Evolutionary conservation across 2,797 vertebrate species (phyloP).

Genomic region (Gorsachius magnificus): DNA sequence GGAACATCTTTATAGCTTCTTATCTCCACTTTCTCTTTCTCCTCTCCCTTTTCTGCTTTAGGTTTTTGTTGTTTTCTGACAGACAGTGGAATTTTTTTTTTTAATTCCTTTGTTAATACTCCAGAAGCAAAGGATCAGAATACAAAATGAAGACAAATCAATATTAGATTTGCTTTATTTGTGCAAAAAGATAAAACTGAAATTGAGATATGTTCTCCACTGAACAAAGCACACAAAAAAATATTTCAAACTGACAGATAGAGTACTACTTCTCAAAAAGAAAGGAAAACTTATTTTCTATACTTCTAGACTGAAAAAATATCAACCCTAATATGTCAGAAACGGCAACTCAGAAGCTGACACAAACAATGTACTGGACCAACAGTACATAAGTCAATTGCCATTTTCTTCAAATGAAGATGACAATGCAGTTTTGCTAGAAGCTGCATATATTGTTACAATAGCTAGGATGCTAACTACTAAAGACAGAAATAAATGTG

Average conservation of each 20-base stretch:
- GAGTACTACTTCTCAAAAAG: not conserved
- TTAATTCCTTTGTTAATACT: not conserved
- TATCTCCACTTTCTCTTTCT: not conserved
- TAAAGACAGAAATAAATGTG: not conserved
- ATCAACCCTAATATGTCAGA: not conserved
- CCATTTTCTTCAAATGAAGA: not conserved
- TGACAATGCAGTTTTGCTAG: not conserved
- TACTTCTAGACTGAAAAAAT: not conserved
- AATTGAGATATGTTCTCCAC: not conserved
- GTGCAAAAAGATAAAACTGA: not conserved
- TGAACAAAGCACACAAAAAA: not conserved
- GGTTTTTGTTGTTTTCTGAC: not conserved
- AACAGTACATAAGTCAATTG: not conserved
- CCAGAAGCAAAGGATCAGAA: not conserved
- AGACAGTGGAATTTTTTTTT: not conserved
- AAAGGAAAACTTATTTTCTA: not conserved
- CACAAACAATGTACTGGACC: not conserved
- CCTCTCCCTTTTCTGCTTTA: not conserved
- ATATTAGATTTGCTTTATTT: not conserved
- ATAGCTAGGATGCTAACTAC: not conserved
- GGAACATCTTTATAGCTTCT: not conserved
- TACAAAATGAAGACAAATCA: not conserved
- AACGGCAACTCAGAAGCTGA: not conserved
- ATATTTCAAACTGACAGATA: not conserved
- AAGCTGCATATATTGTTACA: accelerated